Evolutionary conservation across 2,888 invertebrate genomes (phyloP), one percentile per base, ranked within the genome.

Genomic region (Polietes domitor): DNA sequence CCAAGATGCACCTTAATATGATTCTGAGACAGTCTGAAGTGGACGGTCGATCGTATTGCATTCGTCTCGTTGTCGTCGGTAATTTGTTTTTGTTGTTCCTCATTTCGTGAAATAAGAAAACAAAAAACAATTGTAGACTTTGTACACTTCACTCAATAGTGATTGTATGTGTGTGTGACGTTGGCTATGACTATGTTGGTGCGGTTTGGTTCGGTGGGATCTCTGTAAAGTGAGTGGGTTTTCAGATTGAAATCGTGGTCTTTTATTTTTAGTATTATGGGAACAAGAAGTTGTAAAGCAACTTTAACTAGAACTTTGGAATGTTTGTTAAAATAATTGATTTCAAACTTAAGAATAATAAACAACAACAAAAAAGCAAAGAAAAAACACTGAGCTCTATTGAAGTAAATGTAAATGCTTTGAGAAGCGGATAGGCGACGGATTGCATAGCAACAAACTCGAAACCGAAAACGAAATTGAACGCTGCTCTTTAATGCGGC

Each of bases 251-350:
- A 84, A 81, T 81, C 78, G 65, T 81, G 55, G 76, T 73, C 41
- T 81, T 84, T 83, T 75, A 47, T 80, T 61, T 17, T 61, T 84
- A 78, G 72, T 81, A 72, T 81, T 84, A 79, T 84, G 84, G 84
- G 84, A 84, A 84, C 84, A 75, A 84, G 65, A 84, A 84, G 80
- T 81, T 75, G 84, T 81, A 84, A 84, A 81, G 81, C 84, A 68
- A 81, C 84, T 78, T 78, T 75, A 76, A 74, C 41, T 76, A 65
- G 72, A 81, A 72, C 75, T 84, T 81, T 73, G 84, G 84, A 84
- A 84, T 84, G 80, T 84, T 81, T 81, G 74, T 83, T 63, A 81
- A 84, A 83, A 78, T 83, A 75, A 80, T 80, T 80, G 75, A 21
- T 76, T 73, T 75, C 53, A 70, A 78, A 80, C 55, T 47, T 28